A percentile compares a stretch with the other conserved stretches of the same genome.
These are phyloP conservation scores for pig (Sus scrofa) DNA, from an alignment of 2,113 vertebrate genomes.

Conservation along the genomic window T2T-Sscrofa CM000820.6:59870501-59871000, in stretches of 20 bases:
- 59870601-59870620: neutral
- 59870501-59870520: slow-evolving; percentile 60
- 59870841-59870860: neutral
- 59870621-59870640: neutral
- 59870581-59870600: neutral
- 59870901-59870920: slow-evolving; percentile 45
- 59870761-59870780: neutral
- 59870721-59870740: neutral
- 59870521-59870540: slow-evolving; percentile 49
- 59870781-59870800: neutral
- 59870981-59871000: neutral
- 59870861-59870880: neutral
- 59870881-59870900: slow-evolving; percentile 36
- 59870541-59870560: slow-evolving; percentile 62
- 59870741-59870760: neutral
- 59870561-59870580: neutral
- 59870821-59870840: neutral
- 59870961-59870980: slow-evolving; percentile 52
- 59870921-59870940: neutral
- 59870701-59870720: neutral
- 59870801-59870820: neutral
- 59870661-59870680: neutral
- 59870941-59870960: slow-evolving; percentile 5
- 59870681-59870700: neutral
- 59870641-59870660: neutral